Conservation (phyloP, 1,140 invertebrate genomes). For the Formica exsecta region DNA sequence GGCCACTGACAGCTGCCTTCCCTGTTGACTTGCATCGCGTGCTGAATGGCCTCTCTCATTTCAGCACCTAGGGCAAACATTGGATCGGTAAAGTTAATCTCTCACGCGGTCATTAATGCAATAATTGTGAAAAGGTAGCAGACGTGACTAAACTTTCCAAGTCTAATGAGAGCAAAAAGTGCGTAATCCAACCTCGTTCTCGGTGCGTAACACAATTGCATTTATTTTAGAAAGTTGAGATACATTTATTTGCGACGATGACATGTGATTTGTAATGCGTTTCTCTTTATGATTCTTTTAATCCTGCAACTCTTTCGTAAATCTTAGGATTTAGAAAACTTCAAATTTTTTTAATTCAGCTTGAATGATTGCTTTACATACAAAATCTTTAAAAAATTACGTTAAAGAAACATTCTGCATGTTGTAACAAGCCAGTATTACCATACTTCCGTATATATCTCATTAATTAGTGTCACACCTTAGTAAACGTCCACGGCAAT, state of each 20-base stretch:
- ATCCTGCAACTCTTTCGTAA: conserved; percentile 4
- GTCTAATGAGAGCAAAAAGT: background rate
- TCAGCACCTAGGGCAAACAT: conserved; percentile 77
- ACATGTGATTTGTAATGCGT: conserved; percentile 17
- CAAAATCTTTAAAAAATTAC: background rate
- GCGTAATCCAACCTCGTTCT: background rate
- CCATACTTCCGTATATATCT: background rate
- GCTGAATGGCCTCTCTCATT: conserved; percentile 86
- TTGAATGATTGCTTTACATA: conserved; percentile 37
- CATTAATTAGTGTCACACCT: conserved; percentile 24
- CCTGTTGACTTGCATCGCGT: conserved; percentile 87
- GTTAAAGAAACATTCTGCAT: background rate
- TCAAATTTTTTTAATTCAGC: background rate
- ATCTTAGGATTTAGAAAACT: conserved; percentile 44
- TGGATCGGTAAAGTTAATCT: background rate
- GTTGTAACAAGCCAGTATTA: conserved; percentile 4
- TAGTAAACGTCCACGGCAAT: background rate
- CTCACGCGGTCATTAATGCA: background rate
- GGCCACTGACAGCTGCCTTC: conserved; percentile 89
- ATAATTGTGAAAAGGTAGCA: background rate
- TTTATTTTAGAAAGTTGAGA: conserved; percentile 7
- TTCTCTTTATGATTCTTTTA: background rate
- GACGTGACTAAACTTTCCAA: conserved; percentile 12
- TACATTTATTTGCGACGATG: background rate
- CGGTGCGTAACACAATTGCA: conserved; percentile 26